phyloP scores from a whole-genome alignment of 2,888 invertebrate genomes.

The Drosophila pseudotalamancana region DNA sequence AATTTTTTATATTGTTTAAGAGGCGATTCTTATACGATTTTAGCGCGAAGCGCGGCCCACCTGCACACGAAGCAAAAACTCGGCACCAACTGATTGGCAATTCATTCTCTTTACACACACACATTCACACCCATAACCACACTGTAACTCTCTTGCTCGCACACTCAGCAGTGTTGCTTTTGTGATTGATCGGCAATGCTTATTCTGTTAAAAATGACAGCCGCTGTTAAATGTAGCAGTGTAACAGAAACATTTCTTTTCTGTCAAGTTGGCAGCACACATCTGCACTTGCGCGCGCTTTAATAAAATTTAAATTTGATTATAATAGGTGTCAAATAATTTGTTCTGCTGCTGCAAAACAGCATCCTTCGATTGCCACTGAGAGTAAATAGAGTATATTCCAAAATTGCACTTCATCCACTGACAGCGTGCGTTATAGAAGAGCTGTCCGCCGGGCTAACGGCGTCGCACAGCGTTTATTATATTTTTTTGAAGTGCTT shows the following conservation, averaged over 20 bases:
- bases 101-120: conserved; percentile 29
- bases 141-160: conserved; percentile 3
- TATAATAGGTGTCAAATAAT: no score
- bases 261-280: conserved; percentile 20
- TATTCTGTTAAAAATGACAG: conserved; percentile 11
- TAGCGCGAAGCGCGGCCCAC: conserved; percentile 52
- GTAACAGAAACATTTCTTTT: no score
- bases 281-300: not conserved
- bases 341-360: no score
- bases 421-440: not conserved
- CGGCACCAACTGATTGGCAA: conserved; percentile 48
- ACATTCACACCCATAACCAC: not conserved
- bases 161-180: conserved; percentile 28
- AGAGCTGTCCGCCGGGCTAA: not conserved
- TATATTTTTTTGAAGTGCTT: not conserved
- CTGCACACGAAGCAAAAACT: conserved; percentile 62
- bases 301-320: not conserved
- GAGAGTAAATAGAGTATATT: not conserved
- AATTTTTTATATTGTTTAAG: conserved; percentile 67
- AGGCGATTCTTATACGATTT: conserved; percentile 54
- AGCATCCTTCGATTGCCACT: no score
- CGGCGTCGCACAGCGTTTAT: not conserved
- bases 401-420: not conserved
- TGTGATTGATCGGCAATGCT: conserved; percentile 7
- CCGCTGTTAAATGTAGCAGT: conserved; percentile 3